Evolutionary conservation across 2,797 vertebrate genomes (phyloP), one percentile per base, ranked within the genome.

Genomic region (Cuniculus paca): DNA sequence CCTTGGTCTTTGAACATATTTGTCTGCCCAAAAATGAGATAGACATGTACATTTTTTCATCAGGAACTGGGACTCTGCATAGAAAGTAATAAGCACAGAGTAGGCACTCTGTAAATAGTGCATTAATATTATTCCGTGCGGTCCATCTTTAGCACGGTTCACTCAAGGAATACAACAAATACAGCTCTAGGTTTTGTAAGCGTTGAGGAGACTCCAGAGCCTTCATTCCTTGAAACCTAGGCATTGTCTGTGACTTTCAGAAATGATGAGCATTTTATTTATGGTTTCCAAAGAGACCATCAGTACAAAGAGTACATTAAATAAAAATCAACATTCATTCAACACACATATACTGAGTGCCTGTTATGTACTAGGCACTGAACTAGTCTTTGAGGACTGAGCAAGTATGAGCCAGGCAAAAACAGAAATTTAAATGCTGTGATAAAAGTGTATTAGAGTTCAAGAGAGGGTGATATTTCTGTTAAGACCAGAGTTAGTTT

Each of bases 181-280:
- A 1, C 13, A 87, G 12, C 63, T 39, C 2, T 26, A 58, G 13
- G 6, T 24, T 28, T 24, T 91, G n/a, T 12, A 78, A 48, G 22
- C 24, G 8, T 36, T 26, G 12, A 56, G 28, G n/a, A 92, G n/a
- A 83, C 36, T 68, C 45, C 34, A 75, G 90, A 81, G 39, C 12
- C 36, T 54, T 88, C 36, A n/a, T 70, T 61, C 17, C 74, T 68
- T 56, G 26, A 79, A 96, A 95, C n/a, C 24, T 83, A 42, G 68
- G 42, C 61, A 61, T 90, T 75, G 52, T 61, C 42, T 82, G 79
- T 81, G 50, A 65, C n/a, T 20, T 65, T 77, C 48, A 36, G 74
- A 96, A 85, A 56, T 89, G 65, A 90, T 68, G 60, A 88, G 1
- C 70, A 81, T 91, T 96, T 87, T 86, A 34, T 82, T 39, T 90